Conservation (phyloP, 2,888 invertebrate species). For the Arge pagana region DNA sequence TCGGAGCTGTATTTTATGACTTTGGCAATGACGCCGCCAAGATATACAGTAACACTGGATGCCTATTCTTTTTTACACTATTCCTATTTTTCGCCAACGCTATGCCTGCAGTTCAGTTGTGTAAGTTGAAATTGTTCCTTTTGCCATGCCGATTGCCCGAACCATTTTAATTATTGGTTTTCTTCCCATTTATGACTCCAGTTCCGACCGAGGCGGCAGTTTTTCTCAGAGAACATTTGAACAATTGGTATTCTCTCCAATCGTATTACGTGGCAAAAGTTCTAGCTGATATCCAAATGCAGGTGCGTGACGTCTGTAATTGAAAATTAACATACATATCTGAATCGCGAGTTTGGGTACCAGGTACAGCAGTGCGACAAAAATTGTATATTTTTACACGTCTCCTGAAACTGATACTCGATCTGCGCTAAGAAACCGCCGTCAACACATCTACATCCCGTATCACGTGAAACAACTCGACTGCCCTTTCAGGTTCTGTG, state of each 20-base stretch:
- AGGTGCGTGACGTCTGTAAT: constrained; percentile 58
- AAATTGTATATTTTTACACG: too few species aligned
- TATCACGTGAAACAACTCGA: too few species aligned
- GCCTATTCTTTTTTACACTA: constrained; percentile 65
- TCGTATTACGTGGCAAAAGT: constrained; percentile 77
- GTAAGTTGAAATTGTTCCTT: constrained; percentile 58
- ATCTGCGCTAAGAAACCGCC: too few species aligned
- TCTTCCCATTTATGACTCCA: constrained; percentile 44
- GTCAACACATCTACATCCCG: too few species aligned
- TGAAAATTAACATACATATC: too few species aligned
- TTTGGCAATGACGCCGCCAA: constrained; percentile 65
- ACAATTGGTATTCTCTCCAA: constrained; percentile 77
- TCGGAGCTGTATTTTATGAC: constrained; percentile 64
- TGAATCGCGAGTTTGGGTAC: too few species aligned
- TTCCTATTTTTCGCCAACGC: constrained; percentile 68
- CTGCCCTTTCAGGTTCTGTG: constrained; percentile 67
- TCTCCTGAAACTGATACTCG: too few species aligned
- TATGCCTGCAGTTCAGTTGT: constrained; percentile 68
- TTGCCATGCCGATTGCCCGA: background rate
- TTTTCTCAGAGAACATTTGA: constrained; percentile 73
- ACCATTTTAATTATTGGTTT: constrained; percentile 8
- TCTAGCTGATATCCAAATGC: constrained; percentile 74
- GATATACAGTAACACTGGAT: constrained; percentile 63
- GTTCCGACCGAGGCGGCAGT: constrained; percentile 77
- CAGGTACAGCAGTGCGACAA: too few species aligned